These are phyloP conservation scores for Philonicus albiceps DNA, from an alignment of 2,888 invertebrate genomes.

Conservation along the genomic window DNA sequence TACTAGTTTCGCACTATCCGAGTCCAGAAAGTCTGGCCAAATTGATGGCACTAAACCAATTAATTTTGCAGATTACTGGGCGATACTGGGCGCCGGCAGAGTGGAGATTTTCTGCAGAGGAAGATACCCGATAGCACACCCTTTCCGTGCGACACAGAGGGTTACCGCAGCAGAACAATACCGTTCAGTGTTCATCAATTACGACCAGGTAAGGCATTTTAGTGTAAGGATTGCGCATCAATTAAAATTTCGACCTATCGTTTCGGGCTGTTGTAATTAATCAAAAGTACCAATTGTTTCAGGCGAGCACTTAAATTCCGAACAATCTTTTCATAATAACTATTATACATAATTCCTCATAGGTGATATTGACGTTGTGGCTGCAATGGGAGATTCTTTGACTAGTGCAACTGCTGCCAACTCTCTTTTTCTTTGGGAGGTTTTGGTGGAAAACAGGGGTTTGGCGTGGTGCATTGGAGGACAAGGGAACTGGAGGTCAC, in stretches of 20 bases:
- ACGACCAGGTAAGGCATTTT: constrained; percentile 58
- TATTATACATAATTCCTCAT: constrained; percentile 44
- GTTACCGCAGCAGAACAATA: constrained; percentile 55
- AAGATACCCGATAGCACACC: constrained; percentile 51
- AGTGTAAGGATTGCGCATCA: constrained; percentile 1
- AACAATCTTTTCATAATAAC: not conserved
- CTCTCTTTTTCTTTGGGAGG: constrained; percentile 62
- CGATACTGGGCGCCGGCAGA: constrained; percentile 47
- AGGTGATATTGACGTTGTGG: constrained; percentile 70
- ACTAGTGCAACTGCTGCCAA: constrained; percentile 68
- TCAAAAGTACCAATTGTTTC: constrained; percentile 39
- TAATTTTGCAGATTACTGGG: constrained; percentile 49
- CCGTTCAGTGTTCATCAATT: constrained; percentile 67
- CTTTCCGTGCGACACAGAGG: constrained; percentile 61
- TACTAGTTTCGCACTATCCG: not conserved
- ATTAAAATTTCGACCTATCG: not conserved
- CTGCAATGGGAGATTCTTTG: constrained; percentile 69
- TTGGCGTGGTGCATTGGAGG: constrained; percentile 66
- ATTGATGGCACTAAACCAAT: constrained; percentile 48
- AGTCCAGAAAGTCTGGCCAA: constrained; percentile 27
- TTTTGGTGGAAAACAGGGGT: constrained; percentile 65
- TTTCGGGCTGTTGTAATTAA: constrained; percentile 33
- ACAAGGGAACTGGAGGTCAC: constrained; percentile 65
- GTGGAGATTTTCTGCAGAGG: constrained; percentile 53
- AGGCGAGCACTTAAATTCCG: not conserved